Evolutionary conservation across 2,113 vertebrate species (phyloP), one percentile per base, ranked within the genome.

Genomic region (Crotophaga sulcirostris): DNA sequence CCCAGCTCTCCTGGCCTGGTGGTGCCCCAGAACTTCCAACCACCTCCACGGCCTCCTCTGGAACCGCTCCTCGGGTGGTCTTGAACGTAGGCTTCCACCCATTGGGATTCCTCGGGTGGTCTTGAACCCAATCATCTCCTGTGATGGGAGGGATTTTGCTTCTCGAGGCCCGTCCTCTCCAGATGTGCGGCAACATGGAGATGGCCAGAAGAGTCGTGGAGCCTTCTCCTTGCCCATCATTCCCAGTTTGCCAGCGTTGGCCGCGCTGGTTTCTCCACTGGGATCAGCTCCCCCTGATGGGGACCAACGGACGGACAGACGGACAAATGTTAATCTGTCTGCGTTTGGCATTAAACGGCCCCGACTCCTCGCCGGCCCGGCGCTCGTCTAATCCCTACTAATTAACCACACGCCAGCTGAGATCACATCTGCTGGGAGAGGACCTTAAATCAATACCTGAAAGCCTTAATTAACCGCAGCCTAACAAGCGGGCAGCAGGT

Each of bases 381-480:
- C 2, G 5, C 77, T 69, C 63, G 52, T 75, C 58, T 86, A 91
- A 96, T 87, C 82, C 86, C 40, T 19, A 49, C 91, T 95, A 96
- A 97, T 80, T 96, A 91, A 18, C 79, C 49, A 4, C 64, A 77
- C 89, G 87, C 90, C 74, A 31, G 77, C 91, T 92, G 87, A 68
- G 91, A 93, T 83, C 80, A 72, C 96, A 94, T 95, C 96, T 96
- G 95, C 15, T 72, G 63, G 75, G 89, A 78, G 77, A n/a, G 59
- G 82, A 66, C 44, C 77, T 90, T 89, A 89, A 97, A 96, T 94
- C 96, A 91, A 95, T 82, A 96, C 94, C 94, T 91, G 88, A 87
- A 94, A 89, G 82, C 87, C 90, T 89, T 96, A 94, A 97, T 97
- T 96, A 97, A 96, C 93, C 25, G 66, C 56, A n/a, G 93, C 88